Conservation (phyloP, 2,888 invertebrate genomes). For the Troides oblongomaculatus region DNA sequence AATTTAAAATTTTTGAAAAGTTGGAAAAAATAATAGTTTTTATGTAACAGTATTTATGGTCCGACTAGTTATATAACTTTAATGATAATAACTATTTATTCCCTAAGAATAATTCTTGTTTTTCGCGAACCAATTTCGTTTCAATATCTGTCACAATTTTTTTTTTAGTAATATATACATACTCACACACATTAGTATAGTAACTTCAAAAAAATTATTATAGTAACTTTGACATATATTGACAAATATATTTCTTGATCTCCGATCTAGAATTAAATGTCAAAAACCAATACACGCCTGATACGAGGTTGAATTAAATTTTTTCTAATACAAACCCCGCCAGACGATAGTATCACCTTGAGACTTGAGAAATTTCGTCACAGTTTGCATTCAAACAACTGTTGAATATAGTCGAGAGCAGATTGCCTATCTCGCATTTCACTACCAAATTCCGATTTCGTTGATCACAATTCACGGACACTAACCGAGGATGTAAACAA, state of each 20-base stretch:
- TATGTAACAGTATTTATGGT: too few species aligned
- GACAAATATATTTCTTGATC: not conserved
- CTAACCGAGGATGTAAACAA: slow-evolving; percentile 15
- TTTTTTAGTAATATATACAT: too few species aligned
- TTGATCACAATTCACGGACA: slow-evolving; percentile 16
- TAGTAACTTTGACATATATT: not conserved
- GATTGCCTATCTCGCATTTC: slow-evolving; percentile 20
- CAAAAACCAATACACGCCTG: not conserved
- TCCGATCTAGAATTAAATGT: not conserved
- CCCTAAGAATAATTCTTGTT: too few species aligned
- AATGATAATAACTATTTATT: too few species aligned
- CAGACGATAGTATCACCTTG: slow-evolving; percentile 9
- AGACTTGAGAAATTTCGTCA: slow-evolving; percentile 18
- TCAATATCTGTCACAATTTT: too few species aligned
- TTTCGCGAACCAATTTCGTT: too few species aligned
- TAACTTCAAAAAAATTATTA: too few species aligned
- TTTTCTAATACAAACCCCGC: not conserved
- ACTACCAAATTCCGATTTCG: slow-evolving; percentile 20
- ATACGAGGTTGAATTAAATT: not conserved
- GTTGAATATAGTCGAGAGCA: slow-evolving; percentile 16
- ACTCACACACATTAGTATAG: too few species aligned
- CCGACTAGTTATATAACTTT: too few species aligned
- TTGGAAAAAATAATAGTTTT: too few species aligned
- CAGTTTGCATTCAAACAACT: slow-evolving; percentile 4
- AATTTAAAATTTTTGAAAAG: too few species aligned